Evolutionary conservation across 2,113 vertebrate genomes (phyloP).

Genomic region (Gorilla gorilla): DNA sequence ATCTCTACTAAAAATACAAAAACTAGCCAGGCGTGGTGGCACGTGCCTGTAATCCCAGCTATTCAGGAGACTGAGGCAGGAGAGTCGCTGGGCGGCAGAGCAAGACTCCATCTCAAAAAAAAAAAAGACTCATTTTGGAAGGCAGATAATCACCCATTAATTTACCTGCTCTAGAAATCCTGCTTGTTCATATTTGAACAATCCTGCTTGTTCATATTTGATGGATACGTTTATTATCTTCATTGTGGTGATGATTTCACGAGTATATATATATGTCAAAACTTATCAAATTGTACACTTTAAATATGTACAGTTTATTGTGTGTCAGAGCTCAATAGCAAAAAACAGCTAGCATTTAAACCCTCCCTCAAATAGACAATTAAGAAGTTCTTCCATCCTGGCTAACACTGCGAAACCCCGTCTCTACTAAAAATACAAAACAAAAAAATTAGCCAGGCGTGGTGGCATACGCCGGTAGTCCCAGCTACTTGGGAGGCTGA

Average conservation of each 20-base stretch:
- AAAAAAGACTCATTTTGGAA: too few species aligned
- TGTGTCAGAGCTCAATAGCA: background rate
- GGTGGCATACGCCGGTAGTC: too few species aligned
- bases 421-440: too few species aligned
- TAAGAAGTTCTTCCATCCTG: background rate
- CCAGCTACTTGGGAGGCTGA: too few species aligned
- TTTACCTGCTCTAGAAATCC: background rate
- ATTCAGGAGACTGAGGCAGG: too few species aligned
- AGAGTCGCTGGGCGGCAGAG: too few species aligned
- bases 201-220: background rate
- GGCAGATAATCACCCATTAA: background rate
- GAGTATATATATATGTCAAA: background rate
- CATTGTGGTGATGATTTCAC: background rate
- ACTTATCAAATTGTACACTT: background rate
- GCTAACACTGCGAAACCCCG: too few species aligned
- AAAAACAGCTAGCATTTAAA: background rate
- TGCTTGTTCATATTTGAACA: background rate
- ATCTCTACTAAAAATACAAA: too few species aligned
- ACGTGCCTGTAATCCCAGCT: too few species aligned
- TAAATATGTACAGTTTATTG: background rate
- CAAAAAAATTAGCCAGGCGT: too few species aligned
- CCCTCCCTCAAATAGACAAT: background rate
- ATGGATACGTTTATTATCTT: background rate
- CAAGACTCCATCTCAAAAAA: too few species aligned
- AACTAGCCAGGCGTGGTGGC: too few species aligned